These are phyloP conservation scores for Eubasilissa regina DNA, from an alignment of 1,140 invertebrate species.

Conservation along the genomic window DNA sequence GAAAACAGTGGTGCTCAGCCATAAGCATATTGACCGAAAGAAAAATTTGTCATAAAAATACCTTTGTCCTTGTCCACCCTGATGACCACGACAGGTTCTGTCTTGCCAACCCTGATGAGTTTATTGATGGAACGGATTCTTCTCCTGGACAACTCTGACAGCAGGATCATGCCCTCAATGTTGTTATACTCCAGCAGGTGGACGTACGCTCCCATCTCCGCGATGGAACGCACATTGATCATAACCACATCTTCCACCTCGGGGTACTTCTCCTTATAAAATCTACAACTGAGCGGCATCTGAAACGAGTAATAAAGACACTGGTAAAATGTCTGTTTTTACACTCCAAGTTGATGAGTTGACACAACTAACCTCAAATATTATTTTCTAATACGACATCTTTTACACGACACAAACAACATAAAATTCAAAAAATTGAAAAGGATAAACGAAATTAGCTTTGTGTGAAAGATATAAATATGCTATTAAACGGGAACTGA, in stretches of 20 bases:
- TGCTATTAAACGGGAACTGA: neutral
- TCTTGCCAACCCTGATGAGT: slow-evolving; percentile 98
- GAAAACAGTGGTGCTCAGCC: too few species aligned
- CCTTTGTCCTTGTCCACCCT: slow-evolving; percentile 99
- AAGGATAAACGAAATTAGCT: neutral
- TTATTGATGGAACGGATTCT: slow-evolving; percentile 99
- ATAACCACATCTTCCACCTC: slow-evolving; percentile 99
- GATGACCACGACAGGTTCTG: slow-evolving; percentile 99
- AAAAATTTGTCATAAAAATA: slow-evolving; percentile 68
- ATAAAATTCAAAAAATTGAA: neutral
- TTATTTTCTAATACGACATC: neutral
- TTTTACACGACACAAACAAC: neutral
- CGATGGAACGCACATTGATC: slow-evolving; percentile 98
- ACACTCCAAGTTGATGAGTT: neutral
- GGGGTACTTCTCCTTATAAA: slow-evolving; percentile 98
- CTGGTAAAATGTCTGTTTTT: neutral
- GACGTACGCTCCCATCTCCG: slow-evolving; percentile 99
- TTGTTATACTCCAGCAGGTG: slow-evolving; percentile 98
- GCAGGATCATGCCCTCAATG: slow-evolving; percentile 96
- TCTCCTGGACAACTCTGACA: slow-evolving; percentile 97
- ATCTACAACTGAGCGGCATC: slow-evolving; percentile 97
- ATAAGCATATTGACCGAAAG: too few species aligned
- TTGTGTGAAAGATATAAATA: too few species aligned
- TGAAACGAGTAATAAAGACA: slow-evolving; percentile 63
- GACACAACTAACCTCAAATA: slow-evolving; percentile 14